phyloP scores from a whole-genome alignment of 1,140 invertebrate genomes.

The Leucophenga varia region DNA sequence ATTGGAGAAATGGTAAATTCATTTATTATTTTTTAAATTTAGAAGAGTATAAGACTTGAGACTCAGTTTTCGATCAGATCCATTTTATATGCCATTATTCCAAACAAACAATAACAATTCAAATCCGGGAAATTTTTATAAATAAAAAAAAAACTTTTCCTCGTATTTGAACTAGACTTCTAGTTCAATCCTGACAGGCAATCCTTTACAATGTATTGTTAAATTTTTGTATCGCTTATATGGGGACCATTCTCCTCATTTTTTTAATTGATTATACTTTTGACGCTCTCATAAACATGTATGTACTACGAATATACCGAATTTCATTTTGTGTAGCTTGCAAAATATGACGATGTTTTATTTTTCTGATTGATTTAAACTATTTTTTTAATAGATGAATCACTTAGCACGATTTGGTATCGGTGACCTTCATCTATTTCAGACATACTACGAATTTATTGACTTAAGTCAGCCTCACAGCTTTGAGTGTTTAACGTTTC shows the following conservation, averaged over 20 bases:
- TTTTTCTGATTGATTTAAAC: background rate
- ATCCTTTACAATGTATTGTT: background rate
- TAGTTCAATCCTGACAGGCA: too few species aligned
- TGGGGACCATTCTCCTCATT: too few species aligned
- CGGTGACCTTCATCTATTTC: constrained; percentile 74
- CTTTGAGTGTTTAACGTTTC: constrained; percentile 77
- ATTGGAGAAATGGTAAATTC: constrained; percentile 67
- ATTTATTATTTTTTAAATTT: background rate
- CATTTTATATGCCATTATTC: background rate
- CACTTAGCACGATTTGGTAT: constrained; percentile 72
- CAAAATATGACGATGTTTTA: background rate
- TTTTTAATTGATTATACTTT: too few species aligned
- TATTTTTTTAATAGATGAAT: constrained; percentile 28
- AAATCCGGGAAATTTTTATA: too few species aligned
- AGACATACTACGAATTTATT: constrained; percentile 66
- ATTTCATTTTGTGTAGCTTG: background rate
- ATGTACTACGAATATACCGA: background rate
- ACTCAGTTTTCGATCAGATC: background rate
- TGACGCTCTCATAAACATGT: too few species aligned
- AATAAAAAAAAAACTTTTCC: too few species aligned
- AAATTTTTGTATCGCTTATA: background rate
- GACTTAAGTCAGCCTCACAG: constrained; percentile 79
- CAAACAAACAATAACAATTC: too few species aligned
- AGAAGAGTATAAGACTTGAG: too few species aligned
- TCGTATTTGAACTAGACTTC: too few species aligned